A percentile compares a stretch with the other conserved stretches of the same genome.
Conservation (phyloP, 2,797 vertebrate species). For the Smutsia temminckii region DNA sequence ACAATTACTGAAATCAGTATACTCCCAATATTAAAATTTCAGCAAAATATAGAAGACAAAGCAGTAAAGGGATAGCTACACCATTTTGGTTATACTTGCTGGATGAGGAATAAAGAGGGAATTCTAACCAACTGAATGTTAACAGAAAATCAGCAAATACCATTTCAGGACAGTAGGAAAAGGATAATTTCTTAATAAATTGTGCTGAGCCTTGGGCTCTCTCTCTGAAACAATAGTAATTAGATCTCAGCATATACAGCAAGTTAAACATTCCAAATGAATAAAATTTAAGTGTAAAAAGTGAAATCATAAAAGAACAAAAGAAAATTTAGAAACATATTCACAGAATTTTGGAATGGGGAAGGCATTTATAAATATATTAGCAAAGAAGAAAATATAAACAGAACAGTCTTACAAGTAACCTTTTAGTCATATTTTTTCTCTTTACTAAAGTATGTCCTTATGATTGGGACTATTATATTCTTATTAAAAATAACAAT, state of each 20-base stretch:
- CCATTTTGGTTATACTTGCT: neutral
- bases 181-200: neutral
- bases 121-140: neutral
- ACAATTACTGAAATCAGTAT: neutral
- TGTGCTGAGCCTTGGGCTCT: neutral
- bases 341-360: neutral
- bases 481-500: slow-evolving; percentile 7
- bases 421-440: neutral
- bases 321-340: neutral
- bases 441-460: neutral
- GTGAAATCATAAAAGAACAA: neutral
- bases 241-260: neutral
- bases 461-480: neutral
- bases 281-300: neutral
- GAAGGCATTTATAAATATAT: neutral
- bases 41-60: neutral
- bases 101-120: neutral
- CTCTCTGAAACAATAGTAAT: slow-evolving; percentile 19
- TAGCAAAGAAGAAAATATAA: neutral
- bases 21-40: neutral
- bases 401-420: neutral
- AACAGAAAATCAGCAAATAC: neutral
- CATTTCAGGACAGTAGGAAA: neutral
- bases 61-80: neutral
- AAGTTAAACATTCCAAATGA: neutral